phyloP scores from a whole-genome alignment of 2,797 vertebrate species.

The Dendrocincla tyrannina region DNA sequence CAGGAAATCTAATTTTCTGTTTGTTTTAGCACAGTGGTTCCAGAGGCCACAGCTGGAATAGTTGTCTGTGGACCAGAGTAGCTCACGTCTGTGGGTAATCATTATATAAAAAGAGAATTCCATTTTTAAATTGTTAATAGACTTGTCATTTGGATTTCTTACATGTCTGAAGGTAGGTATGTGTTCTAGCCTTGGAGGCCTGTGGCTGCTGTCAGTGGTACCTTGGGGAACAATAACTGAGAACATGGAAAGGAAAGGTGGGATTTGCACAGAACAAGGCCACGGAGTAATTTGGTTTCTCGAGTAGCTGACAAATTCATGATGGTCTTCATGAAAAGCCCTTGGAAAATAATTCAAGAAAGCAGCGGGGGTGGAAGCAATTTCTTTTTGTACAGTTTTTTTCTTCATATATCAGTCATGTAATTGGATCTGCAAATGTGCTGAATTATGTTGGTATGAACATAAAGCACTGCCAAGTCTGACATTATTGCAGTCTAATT shows the following conservation, averaged over 20 bases:
- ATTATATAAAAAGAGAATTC: neutral
- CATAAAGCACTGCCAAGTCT: neutral
- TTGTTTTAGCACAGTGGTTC: neutral
- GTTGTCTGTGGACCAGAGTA: neutral
- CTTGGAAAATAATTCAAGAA: neutral
- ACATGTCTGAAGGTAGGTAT: neutral
- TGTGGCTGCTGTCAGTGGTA: neutral
- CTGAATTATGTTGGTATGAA: neutral
- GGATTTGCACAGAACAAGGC: neutral
- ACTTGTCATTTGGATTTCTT: neutral
- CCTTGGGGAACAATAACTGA: neutral
- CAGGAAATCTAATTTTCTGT: neutral
- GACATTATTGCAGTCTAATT: neutral
- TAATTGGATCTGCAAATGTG: neutral
- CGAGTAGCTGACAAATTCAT: neutral
- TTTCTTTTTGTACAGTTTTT: neutral
- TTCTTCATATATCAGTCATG: neutral
- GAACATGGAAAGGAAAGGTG: neutral
- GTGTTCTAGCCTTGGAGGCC: neutral
- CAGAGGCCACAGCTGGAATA: neutral
- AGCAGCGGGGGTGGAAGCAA: neutral
- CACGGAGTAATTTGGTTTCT: neutral
- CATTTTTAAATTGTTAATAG: neutral
- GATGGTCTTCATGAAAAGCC: neutral
- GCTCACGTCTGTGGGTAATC: accelerated